Conservation (phyloP, 2,888 invertebrate species). For the Protodeltote pygarga region DNA sequence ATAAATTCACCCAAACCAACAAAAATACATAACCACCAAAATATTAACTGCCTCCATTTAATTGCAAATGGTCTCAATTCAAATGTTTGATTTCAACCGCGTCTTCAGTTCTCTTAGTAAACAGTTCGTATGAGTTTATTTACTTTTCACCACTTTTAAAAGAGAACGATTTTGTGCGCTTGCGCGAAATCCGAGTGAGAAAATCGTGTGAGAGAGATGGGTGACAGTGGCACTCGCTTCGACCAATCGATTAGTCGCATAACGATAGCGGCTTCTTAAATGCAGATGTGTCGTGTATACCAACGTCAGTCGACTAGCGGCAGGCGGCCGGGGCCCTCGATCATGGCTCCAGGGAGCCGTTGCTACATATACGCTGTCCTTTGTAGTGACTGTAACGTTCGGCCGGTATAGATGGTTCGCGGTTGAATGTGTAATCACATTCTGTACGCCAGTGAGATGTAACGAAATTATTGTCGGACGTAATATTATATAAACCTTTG, state of each 20-base stretch:
- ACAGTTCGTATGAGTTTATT: slow-evolving; percentile 82
- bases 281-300: slow-evolving; percentile 86
- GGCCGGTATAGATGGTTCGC: slow-evolving; percentile 63
- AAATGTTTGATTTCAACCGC: slow-evolving; percentile 57
- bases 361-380: slow-evolving; percentile 65
- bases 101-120: slow-evolving; percentile 72
- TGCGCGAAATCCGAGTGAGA: slow-evolving; percentile 77
- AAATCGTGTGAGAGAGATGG: slow-evolving; percentile 67
- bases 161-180: slow-evolving; percentile 69
- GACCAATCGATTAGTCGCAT: slow-evolving; percentile 87
- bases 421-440: slow-evolving; percentile 60
- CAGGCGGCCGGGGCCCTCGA: slow-evolving; percentile 71
- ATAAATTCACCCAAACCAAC: slow-evolving; percentile 24
- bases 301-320: slow-evolving; percentile 83
- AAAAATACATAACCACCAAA: slow-evolving; percentile 19
- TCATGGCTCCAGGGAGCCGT: slow-evolving; percentile 66
- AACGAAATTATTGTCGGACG: slow-evolving; percentile 38
- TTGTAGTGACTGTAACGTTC: slow-evolving; percentile 69
- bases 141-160: slow-evolving; percentile 84
- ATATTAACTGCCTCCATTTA: slow-evolving; percentile 26
- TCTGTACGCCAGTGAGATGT: slow-evolving; percentile 50
- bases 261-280: slow-evolving; percentile 87
- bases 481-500: slow-evolving; percentile 44
- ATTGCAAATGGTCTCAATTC: slow-evolving; percentile 51
- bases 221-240: slow-evolving; percentile 80